Evolutionary conservation across 2,888 invertebrate genomes (phyloP), one percentile per base, ranked within the genome.

Genomic region (Diaprepes abbreviatus): DNA sequence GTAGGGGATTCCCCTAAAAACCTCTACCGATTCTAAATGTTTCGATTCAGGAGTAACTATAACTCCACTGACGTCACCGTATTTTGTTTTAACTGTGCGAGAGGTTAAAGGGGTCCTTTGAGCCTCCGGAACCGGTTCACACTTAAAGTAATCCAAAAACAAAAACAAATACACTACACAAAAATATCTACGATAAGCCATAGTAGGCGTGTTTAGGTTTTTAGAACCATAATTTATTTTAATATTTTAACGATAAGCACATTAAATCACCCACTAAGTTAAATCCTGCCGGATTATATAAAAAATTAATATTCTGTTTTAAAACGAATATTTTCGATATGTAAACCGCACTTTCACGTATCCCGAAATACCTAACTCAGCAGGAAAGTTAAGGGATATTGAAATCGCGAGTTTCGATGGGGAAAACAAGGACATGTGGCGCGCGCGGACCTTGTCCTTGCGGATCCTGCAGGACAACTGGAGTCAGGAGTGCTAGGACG

Each of bases 1-100:
- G 84, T 97, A 98, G 3, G 97, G 97, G 69, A 98, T 92, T 5
- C 97, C 97, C 57, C 94, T 89, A 83, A 95, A 97, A 73, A 95
- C 93, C 84, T 97, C 97, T 16, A 97, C 96, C 65, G 94, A 93
- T 83, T 94, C 94, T 77, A 95, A 85, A 81, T 91, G 92, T 74
- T 93, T 89, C 19, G 91, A 89, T 78, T 94, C 94, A 76, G 93
- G 90, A 71, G 92, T 92, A 64, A 93, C 92, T 78, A 95, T 93
- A 76, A 93, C 91, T 57, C 95, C 95, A 80, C 93, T 90, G 74
- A 95, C 89, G 82, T 93, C 94, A 74, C 95, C 95, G 83, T 95
- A 93, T 83, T 95, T 94, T 78, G 94, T 95, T 83, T 93, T 89
- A 74, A 95, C 94, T 77, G 93, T 93, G 80, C 95, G 90, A 77